Evolutionary conservation across 2,113 vertebrate genomes (phyloP).

Genomic region (Lepus americanus): DNA sequence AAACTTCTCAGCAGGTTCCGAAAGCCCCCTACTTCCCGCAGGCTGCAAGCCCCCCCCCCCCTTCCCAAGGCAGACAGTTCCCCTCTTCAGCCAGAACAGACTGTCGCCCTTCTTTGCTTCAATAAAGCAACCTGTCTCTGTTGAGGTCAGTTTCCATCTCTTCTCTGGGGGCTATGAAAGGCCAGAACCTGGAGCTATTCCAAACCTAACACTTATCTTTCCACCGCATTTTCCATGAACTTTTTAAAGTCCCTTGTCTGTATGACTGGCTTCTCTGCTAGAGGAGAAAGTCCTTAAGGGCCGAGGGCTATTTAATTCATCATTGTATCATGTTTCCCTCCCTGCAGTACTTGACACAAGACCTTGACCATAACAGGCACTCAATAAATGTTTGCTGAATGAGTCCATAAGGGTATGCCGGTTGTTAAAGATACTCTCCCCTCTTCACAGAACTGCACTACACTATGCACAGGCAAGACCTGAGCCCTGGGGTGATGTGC

Average conservation of each 20-base stretch:
- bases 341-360: neutral
- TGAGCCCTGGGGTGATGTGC: neutral
- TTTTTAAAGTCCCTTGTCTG: neutral
- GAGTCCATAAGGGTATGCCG: neutral
- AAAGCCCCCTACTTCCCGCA: too few species aligned
- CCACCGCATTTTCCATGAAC: too few species aligned
- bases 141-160: too few species aligned
- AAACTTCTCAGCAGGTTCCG: too few species aligned
- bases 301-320: neutral
- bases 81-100: too few species aligned
- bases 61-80: too few species aligned
- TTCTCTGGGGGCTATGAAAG: too few species aligned
- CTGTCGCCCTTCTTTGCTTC: too few species aligned
- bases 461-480: neutral
- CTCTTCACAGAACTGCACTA: conserved; percentile 52
- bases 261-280: neutral
- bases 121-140: too few species aligned
- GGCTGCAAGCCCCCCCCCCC: too few species aligned
- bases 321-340: neutral
- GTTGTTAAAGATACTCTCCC: neutral
- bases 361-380: neutral
- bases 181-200: too few species aligned
- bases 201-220: too few species aligned
- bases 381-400: conserved; percentile 29
- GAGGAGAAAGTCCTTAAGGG: conserved; percentile 31